Conservation (phyloP, 2,113 vertebrate species). For the Anguilla rostrata region DNA sequence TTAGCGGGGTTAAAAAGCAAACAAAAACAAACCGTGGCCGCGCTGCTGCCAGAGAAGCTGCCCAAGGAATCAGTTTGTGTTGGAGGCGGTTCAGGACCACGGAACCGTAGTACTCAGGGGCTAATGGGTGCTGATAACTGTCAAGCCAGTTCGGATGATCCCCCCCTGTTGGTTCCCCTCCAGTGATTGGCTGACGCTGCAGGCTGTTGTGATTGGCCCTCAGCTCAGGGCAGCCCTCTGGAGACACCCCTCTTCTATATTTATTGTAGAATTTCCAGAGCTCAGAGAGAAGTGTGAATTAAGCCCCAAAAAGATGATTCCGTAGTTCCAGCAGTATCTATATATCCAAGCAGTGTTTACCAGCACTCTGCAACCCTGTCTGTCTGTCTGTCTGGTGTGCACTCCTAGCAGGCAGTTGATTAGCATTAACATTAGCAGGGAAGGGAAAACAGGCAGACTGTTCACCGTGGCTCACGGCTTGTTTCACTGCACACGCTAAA, state of each 20-base stretch:
- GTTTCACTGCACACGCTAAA: not conserved
- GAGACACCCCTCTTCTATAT: not conserved
- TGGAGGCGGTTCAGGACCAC: too few species aligned
- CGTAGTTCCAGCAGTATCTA: slow-evolving; percentile 25
- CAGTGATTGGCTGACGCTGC: not conserved
- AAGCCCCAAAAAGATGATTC: slow-evolving; percentile 26
- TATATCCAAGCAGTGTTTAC: slow-evolving; percentile 12
- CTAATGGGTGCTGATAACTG: not conserved
- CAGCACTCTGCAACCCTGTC: slow-evolving; percentile 10
- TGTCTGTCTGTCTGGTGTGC: not conserved
- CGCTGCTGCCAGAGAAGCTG: not conserved
- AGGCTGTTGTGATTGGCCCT: slow-evolving; percentile 3
- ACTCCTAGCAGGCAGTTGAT: not conserved
- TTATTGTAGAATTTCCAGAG: slow-evolving; percentile 21
- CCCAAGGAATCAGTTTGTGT: too few species aligned
- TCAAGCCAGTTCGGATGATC: not conserved
- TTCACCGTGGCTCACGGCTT: too few species aligned
- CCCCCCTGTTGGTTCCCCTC: not conserved
- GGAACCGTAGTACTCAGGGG: too few species aligned
- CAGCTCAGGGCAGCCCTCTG: not conserved
- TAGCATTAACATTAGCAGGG: too few species aligned
- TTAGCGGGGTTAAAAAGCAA: not conserved
- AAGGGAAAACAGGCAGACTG: not conserved
- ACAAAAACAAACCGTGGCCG: not conserved
- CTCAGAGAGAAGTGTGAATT: slow-evolving; percentile 23